These are phyloP conservation scores for Lepeophtheirus salmonis DNA, from an alignment of 1,140 invertebrate species.

Conservation along the genomic window DNA sequence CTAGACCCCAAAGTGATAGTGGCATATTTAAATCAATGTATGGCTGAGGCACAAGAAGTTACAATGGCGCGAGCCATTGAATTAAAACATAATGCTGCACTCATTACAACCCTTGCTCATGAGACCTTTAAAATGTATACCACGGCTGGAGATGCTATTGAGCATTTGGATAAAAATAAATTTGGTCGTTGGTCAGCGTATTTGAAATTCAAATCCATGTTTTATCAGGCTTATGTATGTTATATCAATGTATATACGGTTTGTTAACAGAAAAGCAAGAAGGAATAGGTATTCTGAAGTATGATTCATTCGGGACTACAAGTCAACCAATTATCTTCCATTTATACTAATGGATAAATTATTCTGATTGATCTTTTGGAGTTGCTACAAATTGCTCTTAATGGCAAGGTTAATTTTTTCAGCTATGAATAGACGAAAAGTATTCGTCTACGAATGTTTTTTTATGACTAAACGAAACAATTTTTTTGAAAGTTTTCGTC, in stretches of 20 bases:
- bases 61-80: slow-evolving; percentile 49
- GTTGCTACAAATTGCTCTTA: too few relatives aligned
- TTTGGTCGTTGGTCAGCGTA: slow-evolving; percentile 47
- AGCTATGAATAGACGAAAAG: too few relatives aligned
- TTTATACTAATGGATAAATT: too few relatives aligned
- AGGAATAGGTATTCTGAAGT: too few relatives aligned
- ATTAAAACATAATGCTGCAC: slow-evolving; percentile 41
- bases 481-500: too few relatives aligned
- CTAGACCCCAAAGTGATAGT: slow-evolving; percentile 40
- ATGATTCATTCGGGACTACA: too few relatives aligned
- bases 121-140: slow-evolving; percentile 44
- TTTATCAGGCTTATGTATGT: slow-evolving; percentile 45
- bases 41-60: slow-evolving; percentile 52
- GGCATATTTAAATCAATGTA: slow-evolving; percentile 45
- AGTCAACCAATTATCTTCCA: too few relatives aligned
- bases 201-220: slow-evolving; percentile 41
- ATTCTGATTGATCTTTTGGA: too few relatives aligned
- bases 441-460: too few relatives aligned
- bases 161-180: slow-evolving; percentile 34
- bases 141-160: slow-evolving; percentile 38
- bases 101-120: slow-evolving; percentile 43
- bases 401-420: too few relatives aligned
- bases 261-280: too few relatives aligned
- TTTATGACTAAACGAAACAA: too few relatives aligned
- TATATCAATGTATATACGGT: slow-evolving; percentile 12